These are phyloP conservation scores for Cryptoblepharus egeriae DNA, from an alignment of 2,797 vertebrate species.

Conservation along the genomic window DNA sequence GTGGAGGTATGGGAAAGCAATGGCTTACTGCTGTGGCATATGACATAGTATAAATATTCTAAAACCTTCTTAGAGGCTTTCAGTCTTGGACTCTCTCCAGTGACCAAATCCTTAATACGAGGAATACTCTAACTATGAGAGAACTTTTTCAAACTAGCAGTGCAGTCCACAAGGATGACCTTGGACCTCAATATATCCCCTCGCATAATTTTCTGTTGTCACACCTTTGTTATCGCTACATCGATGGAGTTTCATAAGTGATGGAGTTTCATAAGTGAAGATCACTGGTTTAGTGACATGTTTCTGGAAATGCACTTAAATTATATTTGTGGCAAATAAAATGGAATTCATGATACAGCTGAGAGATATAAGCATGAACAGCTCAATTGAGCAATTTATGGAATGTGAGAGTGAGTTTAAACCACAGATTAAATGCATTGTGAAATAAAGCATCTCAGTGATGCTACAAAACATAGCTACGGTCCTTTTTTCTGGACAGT, in stretches of 20 bases:
- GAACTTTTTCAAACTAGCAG: conserved; percentile 34
- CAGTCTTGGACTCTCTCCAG: conserved; percentile 44
- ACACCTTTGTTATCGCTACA: conserved; percentile 38
- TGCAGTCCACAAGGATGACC: conserved; percentile 21
- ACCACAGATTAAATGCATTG: conserved; percentile 2
- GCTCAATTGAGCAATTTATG: conserved; percentile 40
- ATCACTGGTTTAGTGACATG: conserved; percentile 23
- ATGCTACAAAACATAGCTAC: neutral
- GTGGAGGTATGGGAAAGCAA: conserved; percentile 56
- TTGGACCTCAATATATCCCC: conserved; percentile 13
- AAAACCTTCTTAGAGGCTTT: conserved; percentile 49
- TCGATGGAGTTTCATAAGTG: conserved; percentile 33
- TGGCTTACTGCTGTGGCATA: conserved; percentile 44
- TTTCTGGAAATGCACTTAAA: conserved; percentile 22
- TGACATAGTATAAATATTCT: conserved; percentile 38
- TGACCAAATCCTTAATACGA: conserved; percentile 66
- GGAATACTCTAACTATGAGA: conserved; percentile 41
- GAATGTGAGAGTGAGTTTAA: conserved; percentile 14
- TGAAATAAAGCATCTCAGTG: conserved; percentile 5
- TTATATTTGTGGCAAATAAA: conserved; percentile 5
- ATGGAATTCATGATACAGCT: neutral
- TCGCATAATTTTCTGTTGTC: conserved; percentile 8
- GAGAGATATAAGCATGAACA: conserved; percentile 25
- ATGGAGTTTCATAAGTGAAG: conserved; percentile 33
- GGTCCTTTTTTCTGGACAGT: neutral